These are phyloP conservation scores for Holothuria scabra DNA, from an alignment of 53 echinoderm and acorn worm genomes.

Conservation along the genomic window DNA sequence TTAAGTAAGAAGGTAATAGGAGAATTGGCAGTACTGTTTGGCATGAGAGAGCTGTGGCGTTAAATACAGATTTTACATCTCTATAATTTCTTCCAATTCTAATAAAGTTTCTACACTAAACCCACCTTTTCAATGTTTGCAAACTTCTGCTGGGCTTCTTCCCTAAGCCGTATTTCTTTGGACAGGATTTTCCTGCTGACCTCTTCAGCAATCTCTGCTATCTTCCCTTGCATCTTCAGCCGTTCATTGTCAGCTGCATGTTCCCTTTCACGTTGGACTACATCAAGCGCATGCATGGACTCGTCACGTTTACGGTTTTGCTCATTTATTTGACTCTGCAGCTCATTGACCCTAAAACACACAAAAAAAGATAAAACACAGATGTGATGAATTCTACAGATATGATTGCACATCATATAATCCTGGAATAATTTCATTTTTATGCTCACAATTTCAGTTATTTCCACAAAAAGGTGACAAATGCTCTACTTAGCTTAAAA, in stretches of 20 bases:
- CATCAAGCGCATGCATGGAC: constrained; percentile 86
- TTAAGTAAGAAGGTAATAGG: no score
- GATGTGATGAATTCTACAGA: no score
- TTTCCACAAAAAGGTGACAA: no score
- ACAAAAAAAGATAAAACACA: neutral
- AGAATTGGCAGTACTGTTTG: no score
- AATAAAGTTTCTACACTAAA: no score
- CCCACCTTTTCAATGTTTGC: constrained; percentile 94
- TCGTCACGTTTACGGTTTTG: constrained; percentile 90
- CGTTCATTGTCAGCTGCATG: constrained; percentile 97
- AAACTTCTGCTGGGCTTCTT: constrained; percentile 98
- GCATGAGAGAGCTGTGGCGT: no score
- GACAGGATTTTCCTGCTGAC: constrained; percentile 96
- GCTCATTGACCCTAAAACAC: constrained; percentile 73
- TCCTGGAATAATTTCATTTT: no score
- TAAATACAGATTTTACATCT: no score
- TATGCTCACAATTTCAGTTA: no score
- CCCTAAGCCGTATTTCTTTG: constrained; percentile 92
- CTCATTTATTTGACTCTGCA: constrained; percentile 89
- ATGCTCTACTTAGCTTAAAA: no score
- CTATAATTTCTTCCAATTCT: neutral
- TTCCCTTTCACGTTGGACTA: constrained; percentile 90
- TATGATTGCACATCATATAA: no score
- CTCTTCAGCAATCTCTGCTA: constrained; percentile 97
- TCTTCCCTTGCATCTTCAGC: constrained; percentile 97